Evolutionary conservation across 2,113 vertebrate species (phyloP).

Genomic region (Eulacestoma nigropectus): DNA sequence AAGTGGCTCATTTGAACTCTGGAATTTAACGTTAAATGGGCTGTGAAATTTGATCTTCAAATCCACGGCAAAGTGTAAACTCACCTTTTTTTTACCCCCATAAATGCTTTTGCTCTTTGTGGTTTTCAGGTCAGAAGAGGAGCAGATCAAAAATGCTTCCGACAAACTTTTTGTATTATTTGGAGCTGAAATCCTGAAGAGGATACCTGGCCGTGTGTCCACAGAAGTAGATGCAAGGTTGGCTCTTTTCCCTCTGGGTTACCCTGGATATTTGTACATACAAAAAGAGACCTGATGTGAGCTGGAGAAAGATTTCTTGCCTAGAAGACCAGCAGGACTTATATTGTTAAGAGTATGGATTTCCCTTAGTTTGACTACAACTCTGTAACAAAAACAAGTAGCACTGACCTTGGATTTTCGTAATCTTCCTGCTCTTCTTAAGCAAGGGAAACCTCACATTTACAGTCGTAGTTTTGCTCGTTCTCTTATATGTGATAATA

Average conservation of each 20-base stretch:
- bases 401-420: not conserved
- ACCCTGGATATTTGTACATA: not conserved
- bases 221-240: constrained; percentile 98
- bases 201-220: constrained; percentile 93
- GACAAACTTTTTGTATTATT: constrained; percentile 95
- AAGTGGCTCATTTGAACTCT: not conserved
- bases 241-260: not conserved
- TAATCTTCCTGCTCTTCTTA: not conserved
- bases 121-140: constrained; percentile 80
- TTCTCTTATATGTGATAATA: not conserved
- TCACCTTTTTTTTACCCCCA: no score
- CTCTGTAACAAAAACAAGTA: not conserved
- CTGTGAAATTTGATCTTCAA: not conserved
- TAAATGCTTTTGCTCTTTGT: not conserved
- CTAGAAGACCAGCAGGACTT: not conserved
- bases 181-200: constrained; percentile 92
- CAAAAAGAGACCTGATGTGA: not conserved
- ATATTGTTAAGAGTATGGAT: not conserved
- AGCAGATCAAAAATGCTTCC: constrained; percentile 84
- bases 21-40: not conserved
- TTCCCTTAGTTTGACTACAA: not conserved
- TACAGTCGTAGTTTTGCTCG: not conserved
- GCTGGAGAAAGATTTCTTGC: not conserved
- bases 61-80: not conserved
- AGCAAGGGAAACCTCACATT: not conserved